These are phyloP conservation scores for Pituophis catenifer DNA, from an alignment of 2,113 vertebrate species.

Conservation along the genomic window DNA sequence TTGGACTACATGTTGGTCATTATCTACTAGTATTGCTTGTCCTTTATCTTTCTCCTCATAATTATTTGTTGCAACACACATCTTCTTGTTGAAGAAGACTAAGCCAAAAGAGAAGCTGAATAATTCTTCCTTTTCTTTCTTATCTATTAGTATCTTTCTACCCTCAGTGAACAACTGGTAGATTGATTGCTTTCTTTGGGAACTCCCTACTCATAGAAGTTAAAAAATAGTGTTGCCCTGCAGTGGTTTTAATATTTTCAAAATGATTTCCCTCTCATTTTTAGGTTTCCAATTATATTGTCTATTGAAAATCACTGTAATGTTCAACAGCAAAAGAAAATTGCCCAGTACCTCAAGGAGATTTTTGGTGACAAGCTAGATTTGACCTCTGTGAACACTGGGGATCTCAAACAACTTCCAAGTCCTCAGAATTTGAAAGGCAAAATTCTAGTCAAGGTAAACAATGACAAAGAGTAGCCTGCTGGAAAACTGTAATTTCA, in stretches of 20 bases:
- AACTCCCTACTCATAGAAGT: background rate
- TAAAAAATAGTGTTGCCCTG: background rate
- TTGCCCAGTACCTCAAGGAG: constrained; percentile 89
- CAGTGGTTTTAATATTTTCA: background rate
- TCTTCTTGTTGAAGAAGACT: background rate
- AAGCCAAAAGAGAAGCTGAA: background rate
- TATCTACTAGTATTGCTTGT: background rate
- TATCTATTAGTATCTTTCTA: background rate
- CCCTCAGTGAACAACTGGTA: background rate
- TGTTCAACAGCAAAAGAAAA: constrained; percentile 95
- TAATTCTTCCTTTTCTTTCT: background rate
- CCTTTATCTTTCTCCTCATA: background rate
- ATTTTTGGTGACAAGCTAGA: constrained; percentile 91
- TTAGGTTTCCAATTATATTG: constrained; percentile 89
- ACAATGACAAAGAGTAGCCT: background rate
- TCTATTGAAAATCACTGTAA: constrained; percentile 97
- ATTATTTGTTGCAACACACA: background rate
- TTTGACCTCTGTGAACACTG: constrained; percentile 73
- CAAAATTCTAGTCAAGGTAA: constrained; percentile 96
- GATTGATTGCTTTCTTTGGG: background rate
- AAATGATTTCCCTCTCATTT: constrained; percentile 4
- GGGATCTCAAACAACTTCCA: constrained; percentile 84
- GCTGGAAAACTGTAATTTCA: background rate
- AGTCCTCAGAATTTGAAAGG: constrained; percentile 89
- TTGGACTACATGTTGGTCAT: too few species aligned